A percentile compares a stretch with the other conserved stretches of the same genome.
Evolutionary conservation across 2,797 vertebrate genomes (phyloP).

Genomic region (Pseudotriccus pelzelni): DNA sequence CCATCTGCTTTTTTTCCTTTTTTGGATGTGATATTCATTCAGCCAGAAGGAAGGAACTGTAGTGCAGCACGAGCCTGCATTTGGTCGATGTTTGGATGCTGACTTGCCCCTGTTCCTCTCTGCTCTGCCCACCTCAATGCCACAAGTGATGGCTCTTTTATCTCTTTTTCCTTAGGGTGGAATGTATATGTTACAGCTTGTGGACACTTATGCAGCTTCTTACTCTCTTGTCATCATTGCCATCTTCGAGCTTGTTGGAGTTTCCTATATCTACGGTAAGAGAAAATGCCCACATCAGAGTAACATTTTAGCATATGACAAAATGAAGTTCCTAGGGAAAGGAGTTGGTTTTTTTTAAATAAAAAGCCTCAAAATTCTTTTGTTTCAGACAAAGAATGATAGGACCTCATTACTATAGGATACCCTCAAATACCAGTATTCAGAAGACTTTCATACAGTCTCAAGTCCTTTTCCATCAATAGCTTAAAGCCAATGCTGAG

Average conservation of each 20-base stretch:
- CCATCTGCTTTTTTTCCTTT: not conserved
- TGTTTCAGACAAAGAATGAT: not conserved
- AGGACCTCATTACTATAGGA: not conserved
- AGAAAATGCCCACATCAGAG: not conserved
- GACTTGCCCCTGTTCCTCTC: not conserved
- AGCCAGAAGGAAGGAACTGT: not conserved
- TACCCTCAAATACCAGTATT: not conserved
- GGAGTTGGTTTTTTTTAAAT: not conserved
- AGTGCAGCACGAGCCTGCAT: not conserved
- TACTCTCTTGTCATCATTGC: slow-evolving; percentile 97
- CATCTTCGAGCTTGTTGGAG: slow-evolving; percentile 93
- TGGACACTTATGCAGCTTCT: slow-evolving; percentile 95
- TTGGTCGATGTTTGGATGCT: rapidly evolving
- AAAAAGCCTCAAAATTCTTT: not conserved
- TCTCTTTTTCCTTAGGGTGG: slow-evolving; percentile 80
- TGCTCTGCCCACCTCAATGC: rapidly evolving
- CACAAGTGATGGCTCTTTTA: not conserved
- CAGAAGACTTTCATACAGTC: not conserved
- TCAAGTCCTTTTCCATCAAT: not conserved
- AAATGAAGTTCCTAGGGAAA: not conserved
- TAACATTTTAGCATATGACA: not conserved
- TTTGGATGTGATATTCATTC: not conserved
- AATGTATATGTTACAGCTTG: slow-evolving; percentile 97
- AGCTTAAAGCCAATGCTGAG: not conserved
- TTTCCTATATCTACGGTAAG: slow-evolving; percentile 96